phyloP scores from a whole-genome alignment of 2,113 vertebrate species.

The Oncorhynchus kisutch region DNA sequence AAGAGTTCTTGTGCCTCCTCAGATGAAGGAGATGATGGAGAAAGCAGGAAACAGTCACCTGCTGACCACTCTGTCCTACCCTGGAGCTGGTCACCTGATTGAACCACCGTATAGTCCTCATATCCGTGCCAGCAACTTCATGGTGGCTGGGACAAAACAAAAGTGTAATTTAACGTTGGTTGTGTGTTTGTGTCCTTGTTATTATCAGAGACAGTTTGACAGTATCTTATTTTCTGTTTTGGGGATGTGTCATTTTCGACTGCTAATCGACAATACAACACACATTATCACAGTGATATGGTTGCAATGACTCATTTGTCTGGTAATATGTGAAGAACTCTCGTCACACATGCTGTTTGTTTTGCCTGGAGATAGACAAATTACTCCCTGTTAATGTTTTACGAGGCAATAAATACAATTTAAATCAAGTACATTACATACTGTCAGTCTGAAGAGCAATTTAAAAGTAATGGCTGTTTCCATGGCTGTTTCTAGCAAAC shows the following conservation, averaged over 20 bases:
- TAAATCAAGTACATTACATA: background rate
- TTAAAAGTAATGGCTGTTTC: background rate
- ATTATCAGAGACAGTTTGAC: too few species aligned
- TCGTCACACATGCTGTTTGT: background rate
- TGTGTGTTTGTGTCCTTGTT: background rate
- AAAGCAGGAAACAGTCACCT: conserved; percentile 67
- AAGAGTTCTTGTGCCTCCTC: background rate
- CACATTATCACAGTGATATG: background rate
- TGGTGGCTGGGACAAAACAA: fast-evolving
- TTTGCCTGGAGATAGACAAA: background rate
- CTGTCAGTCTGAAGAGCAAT: background rate
- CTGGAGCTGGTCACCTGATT: conserved; percentile 70
- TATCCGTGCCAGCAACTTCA: conserved; percentile 36
- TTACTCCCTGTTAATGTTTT: background rate
- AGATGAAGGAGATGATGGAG: conserved; percentile 75
- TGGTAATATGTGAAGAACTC: background rate
- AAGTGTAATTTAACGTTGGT: conserved; percentile 34
- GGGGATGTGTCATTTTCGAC: too few species aligned
- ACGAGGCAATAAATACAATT: background rate
- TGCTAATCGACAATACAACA: too few species aligned
- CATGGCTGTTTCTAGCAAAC: too few species aligned
- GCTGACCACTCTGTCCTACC: conserved; percentile 67
- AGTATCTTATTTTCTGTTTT: too few species aligned
- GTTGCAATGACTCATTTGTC: background rate
- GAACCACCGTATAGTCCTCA: conserved; percentile 72